phyloP scores from a whole-genome alignment of 2,888 invertebrate species.

The Gibbula magus region DNA sequence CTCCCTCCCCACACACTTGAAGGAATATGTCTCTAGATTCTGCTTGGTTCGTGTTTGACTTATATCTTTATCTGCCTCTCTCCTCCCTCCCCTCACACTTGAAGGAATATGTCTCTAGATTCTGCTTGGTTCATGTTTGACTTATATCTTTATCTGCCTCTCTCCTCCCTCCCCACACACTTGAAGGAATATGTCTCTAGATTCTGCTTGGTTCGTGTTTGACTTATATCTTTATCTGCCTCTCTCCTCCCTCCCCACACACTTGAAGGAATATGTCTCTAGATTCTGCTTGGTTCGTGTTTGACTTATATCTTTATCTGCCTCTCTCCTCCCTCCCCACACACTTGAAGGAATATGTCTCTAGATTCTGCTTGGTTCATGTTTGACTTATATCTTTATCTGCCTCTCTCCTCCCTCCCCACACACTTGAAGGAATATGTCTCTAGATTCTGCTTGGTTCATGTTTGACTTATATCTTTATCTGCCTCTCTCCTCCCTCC shows the following conservation, averaged over 20 bases:
- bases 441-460: neutral
- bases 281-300: neutral
- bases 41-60: neutral
- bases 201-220: neutral
- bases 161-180: too few relatives aligned
- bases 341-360: too few relatives aligned
- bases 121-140: neutral
- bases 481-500: neutral
- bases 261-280: neutral
- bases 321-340: neutral
- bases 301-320: neutral
- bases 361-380: neutral
- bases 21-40: too few relatives aligned
- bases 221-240: neutral
- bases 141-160: neutral
- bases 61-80: neutral
- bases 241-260: neutral
- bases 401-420: neutral
- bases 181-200: too few relatives aligned
- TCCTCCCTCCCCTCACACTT: neutral
- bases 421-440: neutral
- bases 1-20: too few relatives aligned
- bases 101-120: neutral
- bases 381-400: neutral
- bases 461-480: neutral